These are phyloP conservation scores for Spea bombifrons DNA, from an alignment of 2,113 vertebrate genomes.

Conservation along the genomic window DNA sequence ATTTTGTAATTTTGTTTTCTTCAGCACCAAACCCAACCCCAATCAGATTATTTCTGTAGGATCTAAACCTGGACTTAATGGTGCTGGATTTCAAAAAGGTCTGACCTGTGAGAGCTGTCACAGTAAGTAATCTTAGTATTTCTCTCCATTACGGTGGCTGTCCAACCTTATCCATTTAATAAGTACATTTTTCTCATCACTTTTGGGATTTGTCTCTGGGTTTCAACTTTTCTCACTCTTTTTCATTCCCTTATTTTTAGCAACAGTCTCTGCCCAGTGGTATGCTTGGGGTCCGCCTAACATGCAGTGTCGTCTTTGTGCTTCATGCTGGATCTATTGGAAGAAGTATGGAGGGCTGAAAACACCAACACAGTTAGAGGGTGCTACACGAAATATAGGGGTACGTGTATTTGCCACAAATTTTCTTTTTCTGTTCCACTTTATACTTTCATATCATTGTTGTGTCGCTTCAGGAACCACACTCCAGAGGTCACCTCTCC, in stretches of 20 bases:
- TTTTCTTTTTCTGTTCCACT: neutral
- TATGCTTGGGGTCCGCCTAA: conserved; percentile 95
- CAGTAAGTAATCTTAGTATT: conserved; percentile 70
- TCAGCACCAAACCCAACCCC: conserved; percentile 89
- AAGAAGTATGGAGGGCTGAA: conserved; percentile 93
- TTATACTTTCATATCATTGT: neutral
- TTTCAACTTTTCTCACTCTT: neutral
- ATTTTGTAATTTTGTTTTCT: neutral
- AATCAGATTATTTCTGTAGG: conserved; percentile 90
- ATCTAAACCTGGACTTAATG: conserved; percentile 86
- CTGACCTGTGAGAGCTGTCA: conserved; percentile 91
- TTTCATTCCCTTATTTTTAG: conserved; percentile 51
- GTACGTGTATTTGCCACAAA: conserved; percentile 10
- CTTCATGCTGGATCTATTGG: conserved; percentile 96
- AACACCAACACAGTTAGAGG: conserved; percentile 89
- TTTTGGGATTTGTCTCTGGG: too few species aligned
- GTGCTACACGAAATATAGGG: conserved; percentile 70
- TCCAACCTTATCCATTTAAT: too few species aligned
- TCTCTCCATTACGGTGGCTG: too few species aligned
- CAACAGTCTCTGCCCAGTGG: conserved; percentile 90
- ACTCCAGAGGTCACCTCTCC: conserved; percentile 78
- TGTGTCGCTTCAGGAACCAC: conserved; percentile 66
- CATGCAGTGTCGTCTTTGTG: conserved; percentile 93
- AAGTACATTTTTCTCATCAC: too few species aligned
- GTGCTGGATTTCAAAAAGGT: conserved; percentile 86